phyloP scores from a whole-genome alignment of 2,797 vertebrate genomes.

The Pangasius mekongensis region DNA sequence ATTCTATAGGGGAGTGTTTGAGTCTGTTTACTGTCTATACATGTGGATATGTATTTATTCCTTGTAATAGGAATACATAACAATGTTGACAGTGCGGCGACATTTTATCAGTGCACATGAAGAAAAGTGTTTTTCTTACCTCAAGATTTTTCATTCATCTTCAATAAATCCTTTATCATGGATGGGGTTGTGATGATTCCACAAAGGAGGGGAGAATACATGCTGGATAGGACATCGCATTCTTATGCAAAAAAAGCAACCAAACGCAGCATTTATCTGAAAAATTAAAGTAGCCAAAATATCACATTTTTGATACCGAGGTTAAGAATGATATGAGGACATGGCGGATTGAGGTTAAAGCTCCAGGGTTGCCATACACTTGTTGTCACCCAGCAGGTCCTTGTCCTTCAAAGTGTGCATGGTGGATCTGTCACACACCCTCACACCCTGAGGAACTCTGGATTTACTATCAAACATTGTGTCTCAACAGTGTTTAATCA shows the following conservation, averaged over 20 bases:
- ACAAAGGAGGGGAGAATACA: no score
- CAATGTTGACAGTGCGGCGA: background rate
- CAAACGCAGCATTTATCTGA: no score
- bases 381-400: constrained; percentile 29
- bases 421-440: constrained; percentile 32
- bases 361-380: background rate
- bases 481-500: constrained; percentile 40
- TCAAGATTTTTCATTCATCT: background rate
- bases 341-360: background rate
- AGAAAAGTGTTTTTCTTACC: background rate
- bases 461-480: constrained; percentile 24
- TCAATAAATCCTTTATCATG: no score
- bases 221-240: no score
- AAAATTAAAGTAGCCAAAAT: background rate
- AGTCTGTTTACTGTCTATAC: constrained; percentile 17
- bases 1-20: background rate
- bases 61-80: background rate
- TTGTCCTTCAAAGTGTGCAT: constrained; percentile 8
- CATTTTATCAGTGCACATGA: no score
- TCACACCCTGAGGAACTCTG: background rate
- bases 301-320: background rate
- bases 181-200: no score
- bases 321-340: background rate
- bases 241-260: no score
- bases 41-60: background rate